These are phyloP conservation scores for Rhinolophus ferrumequinum DNA, from an alignment of 2,113 vertebrate genomes.

Conservation along the genomic window DNA sequence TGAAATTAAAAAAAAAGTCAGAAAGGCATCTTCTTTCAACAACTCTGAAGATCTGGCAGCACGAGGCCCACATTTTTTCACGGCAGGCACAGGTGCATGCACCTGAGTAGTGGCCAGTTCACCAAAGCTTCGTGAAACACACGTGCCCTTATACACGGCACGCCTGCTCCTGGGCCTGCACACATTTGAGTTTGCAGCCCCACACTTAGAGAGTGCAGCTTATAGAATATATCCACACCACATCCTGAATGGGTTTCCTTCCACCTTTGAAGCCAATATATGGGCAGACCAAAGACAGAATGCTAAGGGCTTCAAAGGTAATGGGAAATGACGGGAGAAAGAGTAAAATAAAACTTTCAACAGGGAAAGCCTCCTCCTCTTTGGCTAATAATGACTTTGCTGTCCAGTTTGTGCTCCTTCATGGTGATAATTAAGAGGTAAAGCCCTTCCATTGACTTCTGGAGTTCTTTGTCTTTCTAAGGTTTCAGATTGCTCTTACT, in stretches of 20 bases:
- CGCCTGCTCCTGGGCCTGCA: not conserved
- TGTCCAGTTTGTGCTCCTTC: not conserved
- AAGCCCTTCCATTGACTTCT: not conserved
- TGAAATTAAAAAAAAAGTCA: not conserved
- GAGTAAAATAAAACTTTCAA: not conserved
- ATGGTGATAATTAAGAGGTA: not conserved
- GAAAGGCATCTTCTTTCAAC: not conserved
- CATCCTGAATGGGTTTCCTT: not conserved
- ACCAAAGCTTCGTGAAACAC: not conserved
- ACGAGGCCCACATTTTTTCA: not conserved
- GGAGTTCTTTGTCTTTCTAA: not conserved
- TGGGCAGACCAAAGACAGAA: not conserved
- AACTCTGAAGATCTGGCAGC: not conserved
- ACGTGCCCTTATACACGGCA: not conserved
- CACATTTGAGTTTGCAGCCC: not conserved
- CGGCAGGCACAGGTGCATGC: accelerated
- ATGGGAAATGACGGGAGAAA: not conserved
- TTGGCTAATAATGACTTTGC: not conserved
- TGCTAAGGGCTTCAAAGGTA: not conserved
- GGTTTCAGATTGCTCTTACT: not conserved
- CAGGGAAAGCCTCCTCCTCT: not conserved
- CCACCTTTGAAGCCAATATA: not conserved
- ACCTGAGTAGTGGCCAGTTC: not conserved
- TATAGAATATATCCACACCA: not conserved
- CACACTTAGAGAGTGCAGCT: not conserved